These are phyloP conservation scores for Aplysina aerophoba DNA, from an alignment of 37 sponge, comb jelly and placozoan species.

Conservation along the genomic window DNA sequence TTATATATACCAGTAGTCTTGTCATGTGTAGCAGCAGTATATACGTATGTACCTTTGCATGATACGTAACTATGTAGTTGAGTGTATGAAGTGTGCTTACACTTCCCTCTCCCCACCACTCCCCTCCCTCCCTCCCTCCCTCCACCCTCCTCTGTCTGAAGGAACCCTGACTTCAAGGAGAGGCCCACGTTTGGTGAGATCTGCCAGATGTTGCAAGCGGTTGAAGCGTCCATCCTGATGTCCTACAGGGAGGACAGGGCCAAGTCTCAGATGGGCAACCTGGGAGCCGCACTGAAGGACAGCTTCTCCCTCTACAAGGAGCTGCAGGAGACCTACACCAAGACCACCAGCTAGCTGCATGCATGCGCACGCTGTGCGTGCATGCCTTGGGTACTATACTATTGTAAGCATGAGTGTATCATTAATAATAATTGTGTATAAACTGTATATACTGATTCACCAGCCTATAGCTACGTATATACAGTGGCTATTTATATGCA, in stretches of 20 bases:
- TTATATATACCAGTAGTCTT: too few relatives aligned
- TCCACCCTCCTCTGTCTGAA: neutral
- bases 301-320: conserved; percentile 20
- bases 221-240: conserved; percentile 16
- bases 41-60: too few relatives aligned
- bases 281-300: conserved; percentile 7
- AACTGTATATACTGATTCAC: neutral
- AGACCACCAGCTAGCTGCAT: too few relatives aligned
- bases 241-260: neutral
- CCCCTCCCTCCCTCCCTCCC: too few relatives aligned
- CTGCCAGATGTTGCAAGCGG: conserved; percentile 13
- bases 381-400: too few relatives aligned
- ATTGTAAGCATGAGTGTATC: conserved; percentile 42
- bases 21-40: too few relatives aligned
- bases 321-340: conserved; percentile 11
- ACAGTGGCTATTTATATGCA: too few relatives aligned
- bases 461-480: too few relatives aligned
- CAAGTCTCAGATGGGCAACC: neutral
- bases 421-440: neutral
- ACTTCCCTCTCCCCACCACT: too few relatives aligned
- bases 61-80: too few relatives aligned
- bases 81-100: too few relatives aligned
- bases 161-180: conserved; percentile 28
- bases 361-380: too few relatives aligned
- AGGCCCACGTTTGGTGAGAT: conserved; percentile 15